Base-by-base conservation (phyloP, 2,797 vertebrate genomes). In the Catharus ustulatus region DNA sequence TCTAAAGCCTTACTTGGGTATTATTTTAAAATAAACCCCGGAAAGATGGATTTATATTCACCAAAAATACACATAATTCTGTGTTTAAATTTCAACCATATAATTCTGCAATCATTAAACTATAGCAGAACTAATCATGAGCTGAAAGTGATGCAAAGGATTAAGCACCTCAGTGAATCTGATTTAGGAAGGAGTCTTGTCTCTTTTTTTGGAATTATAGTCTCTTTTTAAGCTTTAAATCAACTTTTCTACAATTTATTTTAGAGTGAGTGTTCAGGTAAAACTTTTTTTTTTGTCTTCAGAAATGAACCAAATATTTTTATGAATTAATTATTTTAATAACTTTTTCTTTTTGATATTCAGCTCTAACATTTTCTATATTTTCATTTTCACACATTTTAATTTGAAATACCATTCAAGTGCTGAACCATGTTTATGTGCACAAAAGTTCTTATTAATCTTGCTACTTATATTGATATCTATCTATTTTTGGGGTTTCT, bases 51-150 rank as follows among this genome's bases (percentile, higher is more conserved):
- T 42, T 74, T 85, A 63, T 73, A 67, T 81, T 94, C 57, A 63
- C 16, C 19, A 68, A 80, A 89, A 86, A 75, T 61, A 90, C 29
- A 78, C 5, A 81, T 71, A 82, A 87, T 79, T 55, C 55, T 43
- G 10, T 79, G 29, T 77, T 86, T 91, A 83, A 91, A 88, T 11
- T 52, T 83, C 59, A 83, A 15, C 71, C 38, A 57, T 54, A 73
- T 67, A 46, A 83, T 83, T 90, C 46, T 59, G 24, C 34, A 87
- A 30, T 77, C 32, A 43, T 72, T 86, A 86, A 91, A 73, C 16
- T 84, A 43, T 69, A 78, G 71, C 36, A 78, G 58, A 83, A 81
- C 17, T 68, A 91, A 92, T 75, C 22, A 90, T 46, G 22, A 84
- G 22, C 40, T 72, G 69, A 84, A 95, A 94, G 64, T 46, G 73